Evolutionary conservation across 2,888 invertebrate genomes (phyloP), one percentile per base, ranked within the genome.

Genomic region (Lepidonotus clava): DNA sequence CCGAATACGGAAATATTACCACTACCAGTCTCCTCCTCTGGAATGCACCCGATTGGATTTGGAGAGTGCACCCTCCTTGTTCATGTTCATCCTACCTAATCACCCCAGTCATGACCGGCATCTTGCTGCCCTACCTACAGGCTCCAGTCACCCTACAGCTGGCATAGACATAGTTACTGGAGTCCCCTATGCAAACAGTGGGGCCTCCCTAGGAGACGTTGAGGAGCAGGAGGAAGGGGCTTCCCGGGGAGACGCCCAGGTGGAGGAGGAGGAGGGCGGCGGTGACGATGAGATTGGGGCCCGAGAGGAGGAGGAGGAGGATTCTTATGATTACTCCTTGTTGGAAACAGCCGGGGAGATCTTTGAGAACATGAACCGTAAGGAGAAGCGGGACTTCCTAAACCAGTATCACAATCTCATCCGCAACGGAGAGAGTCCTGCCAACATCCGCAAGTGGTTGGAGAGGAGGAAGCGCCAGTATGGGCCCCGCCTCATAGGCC

Each of bases 401-500:
- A 76, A 76, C 1, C 38, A 76, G 76, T 76, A 5, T 2, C 8
- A 34, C 38, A 76, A 5, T 40, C 2, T 76, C 14, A 76, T 24
- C 18, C 2, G 24, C 38, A 6, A n/a, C 2, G 66, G 46, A 4
- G 34, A 84, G 32, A 66, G 51, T 28, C n/a, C 56, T 4, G 40
- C 66, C 36, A 38, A 38, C 8, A 66, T 84, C 46, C 56, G 32
- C 32, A 32, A 38, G 21, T 84, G 84, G 84, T 51, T 66, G 14
- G 66, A 84, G 18, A 51, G 18, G 38, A 24, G 24, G n/a, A 66
- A 40, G 24, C 38, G 67, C 40, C 61, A 40, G 0, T 41, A 84
- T 66, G 84, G 84, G 34, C 84, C 84, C 18, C 66, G 40, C 28
- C 24, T 84, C 21, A 61, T 56, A 1, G 84, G 38, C 21, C n/a